These are phyloP conservation scores for Portevinia maculata DNA, from an alignment of 2,888 invertebrate genomes.

Conservation along the genomic window DNA sequence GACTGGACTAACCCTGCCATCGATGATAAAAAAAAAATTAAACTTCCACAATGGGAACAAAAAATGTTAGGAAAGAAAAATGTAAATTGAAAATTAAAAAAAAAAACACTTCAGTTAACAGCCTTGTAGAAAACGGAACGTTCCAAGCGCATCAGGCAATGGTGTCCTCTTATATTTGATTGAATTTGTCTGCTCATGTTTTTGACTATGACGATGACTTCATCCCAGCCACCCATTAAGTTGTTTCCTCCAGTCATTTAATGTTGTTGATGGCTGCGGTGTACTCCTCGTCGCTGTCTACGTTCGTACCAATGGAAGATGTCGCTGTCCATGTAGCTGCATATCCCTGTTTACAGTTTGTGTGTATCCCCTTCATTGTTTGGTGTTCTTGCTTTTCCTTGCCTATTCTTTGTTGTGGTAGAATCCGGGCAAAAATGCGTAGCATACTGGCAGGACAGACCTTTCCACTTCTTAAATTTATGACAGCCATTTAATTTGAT, in stretches of 20 bases:
- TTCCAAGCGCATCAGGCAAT: too few relatives aligned
- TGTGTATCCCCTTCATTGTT: too few relatives aligned
- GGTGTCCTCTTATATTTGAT: constrained; percentile 23
- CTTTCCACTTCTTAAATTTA: constrained; percentile 12
- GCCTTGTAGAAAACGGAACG: too few relatives aligned
- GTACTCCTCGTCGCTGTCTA: neutral
- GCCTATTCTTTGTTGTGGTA: neutral
- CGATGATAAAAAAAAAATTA: neutral
- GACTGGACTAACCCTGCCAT: neutral
- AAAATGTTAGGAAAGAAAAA: neutral
- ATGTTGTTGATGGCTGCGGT: constrained; percentile 25
- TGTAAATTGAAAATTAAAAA: neutral
- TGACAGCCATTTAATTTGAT: constrained; percentile 39
- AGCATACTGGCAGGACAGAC: constrained; percentile 7
- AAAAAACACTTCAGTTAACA: too few relatives aligned
- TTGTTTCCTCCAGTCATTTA: constrained; percentile 35
- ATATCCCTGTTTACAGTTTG: constrained; percentile 24
- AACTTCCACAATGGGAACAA: neutral
- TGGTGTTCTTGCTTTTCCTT: neutral
- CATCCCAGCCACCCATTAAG: constrained; percentile 31
- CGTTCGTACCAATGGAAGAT: constrained; percentile 4
- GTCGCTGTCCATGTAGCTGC: neutral
- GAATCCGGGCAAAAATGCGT: neutral
- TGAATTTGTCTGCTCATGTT: constrained; percentile 28
- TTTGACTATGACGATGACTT: neutral